Evolutionary conservation across 2,888 invertebrate genomes (phyloP).

Genomic region (Lasioglossum marginatum): DNA sequence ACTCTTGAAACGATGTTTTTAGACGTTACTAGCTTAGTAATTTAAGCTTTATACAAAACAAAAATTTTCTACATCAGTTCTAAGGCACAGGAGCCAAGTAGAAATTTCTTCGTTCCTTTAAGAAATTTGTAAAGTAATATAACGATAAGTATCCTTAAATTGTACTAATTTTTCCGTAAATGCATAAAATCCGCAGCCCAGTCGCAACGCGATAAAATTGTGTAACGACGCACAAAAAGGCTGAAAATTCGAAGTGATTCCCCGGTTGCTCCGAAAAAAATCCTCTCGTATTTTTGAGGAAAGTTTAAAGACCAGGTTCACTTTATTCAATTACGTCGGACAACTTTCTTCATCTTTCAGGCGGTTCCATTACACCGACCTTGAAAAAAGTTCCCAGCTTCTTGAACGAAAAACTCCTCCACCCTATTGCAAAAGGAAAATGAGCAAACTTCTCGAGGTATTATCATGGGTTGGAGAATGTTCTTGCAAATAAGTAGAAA

Average conservation of each 20-base stretch:
- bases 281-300: background rate
- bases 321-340: background rate
- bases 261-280: background rate
- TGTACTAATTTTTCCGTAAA: background rate
- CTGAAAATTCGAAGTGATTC: background rate
- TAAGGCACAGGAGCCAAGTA: no score
- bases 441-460: background rate
- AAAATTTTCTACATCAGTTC: background rate
- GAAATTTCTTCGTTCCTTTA: no score
- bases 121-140: no score
- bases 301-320: background rate
- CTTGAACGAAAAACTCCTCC: background rate
- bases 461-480: background rate
- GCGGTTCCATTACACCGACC: constrained; percentile 2
- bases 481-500: background rate
- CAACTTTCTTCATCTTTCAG: background rate
- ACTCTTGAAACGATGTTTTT: background rate
- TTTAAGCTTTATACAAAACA: background rate
- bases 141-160: no score
- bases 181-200: background rate
- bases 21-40: background rate
- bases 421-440: background rate
- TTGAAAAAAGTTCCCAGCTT: background rate
- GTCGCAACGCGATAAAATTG: background rate
- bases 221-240: background rate